Evolutionary conservation across 30 jellyfish, hydroid and myxozoan species (phyloP).

Genomic region (Catostylus mosaicus): DNA sequence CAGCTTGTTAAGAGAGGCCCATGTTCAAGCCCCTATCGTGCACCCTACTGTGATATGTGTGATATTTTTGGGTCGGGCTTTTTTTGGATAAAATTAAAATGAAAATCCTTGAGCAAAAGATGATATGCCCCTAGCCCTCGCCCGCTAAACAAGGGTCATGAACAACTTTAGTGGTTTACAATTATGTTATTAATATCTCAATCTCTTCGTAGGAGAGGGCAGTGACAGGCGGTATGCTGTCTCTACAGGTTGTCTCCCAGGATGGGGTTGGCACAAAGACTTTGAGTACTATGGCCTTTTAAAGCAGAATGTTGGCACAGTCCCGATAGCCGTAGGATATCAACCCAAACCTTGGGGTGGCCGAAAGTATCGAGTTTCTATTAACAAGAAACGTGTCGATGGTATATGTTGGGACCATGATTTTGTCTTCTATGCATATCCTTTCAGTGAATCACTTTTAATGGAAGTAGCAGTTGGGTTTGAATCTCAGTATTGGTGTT

Average conservation of each 20-base stretch:
- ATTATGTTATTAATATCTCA: no score
- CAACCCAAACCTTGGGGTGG: not conserved
- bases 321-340: not conserved
- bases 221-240: not conserved
- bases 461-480: slow-evolving; percentile 20
- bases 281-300: not conserved
- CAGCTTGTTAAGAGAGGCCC: no score
- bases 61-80: no score
- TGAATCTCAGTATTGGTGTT: slow-evolving; percentile 25
- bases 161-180: no score
- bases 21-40: no score
- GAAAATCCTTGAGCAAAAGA: no score
- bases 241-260: not conserved
- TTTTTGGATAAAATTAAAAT: no score
- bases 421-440: not conserved
- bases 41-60: no score
- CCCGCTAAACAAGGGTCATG: no score
- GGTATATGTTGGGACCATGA: not conserved
- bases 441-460: not conserved
- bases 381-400: no score
- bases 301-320: not conserved
- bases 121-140: no score
- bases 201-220: not conserved
- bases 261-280: not conserved
- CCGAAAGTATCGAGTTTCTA: not conserved